phyloP scores from a whole-genome alignment of 2,888 invertebrate species.

The Andricus curvator region DNA sequence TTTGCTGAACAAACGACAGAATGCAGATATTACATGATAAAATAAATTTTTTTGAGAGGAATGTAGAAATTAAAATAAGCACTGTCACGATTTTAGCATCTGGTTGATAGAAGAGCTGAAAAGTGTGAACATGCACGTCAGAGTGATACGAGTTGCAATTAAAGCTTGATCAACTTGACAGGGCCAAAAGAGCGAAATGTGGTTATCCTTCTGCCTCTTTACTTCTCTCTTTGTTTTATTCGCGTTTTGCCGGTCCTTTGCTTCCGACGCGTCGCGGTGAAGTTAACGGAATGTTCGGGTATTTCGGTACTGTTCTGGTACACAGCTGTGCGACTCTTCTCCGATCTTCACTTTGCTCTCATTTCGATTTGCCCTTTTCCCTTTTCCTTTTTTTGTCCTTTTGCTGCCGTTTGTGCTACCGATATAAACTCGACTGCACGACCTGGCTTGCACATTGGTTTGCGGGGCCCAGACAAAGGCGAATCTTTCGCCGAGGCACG shows the following conservation, averaged over 20 bases:
- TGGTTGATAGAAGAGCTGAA: constrained; percentile 3
- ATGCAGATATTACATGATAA: background rate
- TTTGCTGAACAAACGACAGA: background rate
- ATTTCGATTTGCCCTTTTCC: constrained; percentile 44
- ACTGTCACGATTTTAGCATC: constrained; percentile 15
- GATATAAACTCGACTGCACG: constrained; percentile 50
- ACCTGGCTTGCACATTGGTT: constrained; percentile 47
- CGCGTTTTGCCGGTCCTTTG: constrained; percentile 21
- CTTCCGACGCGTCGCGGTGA: background rate
- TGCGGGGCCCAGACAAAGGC: constrained; percentile 47
- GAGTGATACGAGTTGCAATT: constrained; percentile 15
- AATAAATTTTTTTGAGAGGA: background rate
- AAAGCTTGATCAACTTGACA: constrained; percentile 31
- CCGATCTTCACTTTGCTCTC: constrained; percentile 38
- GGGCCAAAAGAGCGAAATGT: constrained; percentile 15
- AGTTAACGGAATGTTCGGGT: constrained; percentile 49
- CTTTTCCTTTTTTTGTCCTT: constrained; percentile 48
- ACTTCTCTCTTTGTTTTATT: constrained; percentile 30
- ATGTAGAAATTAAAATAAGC: background rate
- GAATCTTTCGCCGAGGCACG: constrained; percentile 48
- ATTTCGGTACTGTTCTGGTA: constrained; percentile 49
- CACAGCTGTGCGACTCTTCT: constrained; percentile 42
- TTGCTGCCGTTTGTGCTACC: constrained; percentile 20
- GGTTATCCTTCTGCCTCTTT: constrained; percentile 35
- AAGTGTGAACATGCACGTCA: background rate